Conservation (phyloP, 2,888 invertebrate species). For the Neocrepidodera transversa region DNA sequence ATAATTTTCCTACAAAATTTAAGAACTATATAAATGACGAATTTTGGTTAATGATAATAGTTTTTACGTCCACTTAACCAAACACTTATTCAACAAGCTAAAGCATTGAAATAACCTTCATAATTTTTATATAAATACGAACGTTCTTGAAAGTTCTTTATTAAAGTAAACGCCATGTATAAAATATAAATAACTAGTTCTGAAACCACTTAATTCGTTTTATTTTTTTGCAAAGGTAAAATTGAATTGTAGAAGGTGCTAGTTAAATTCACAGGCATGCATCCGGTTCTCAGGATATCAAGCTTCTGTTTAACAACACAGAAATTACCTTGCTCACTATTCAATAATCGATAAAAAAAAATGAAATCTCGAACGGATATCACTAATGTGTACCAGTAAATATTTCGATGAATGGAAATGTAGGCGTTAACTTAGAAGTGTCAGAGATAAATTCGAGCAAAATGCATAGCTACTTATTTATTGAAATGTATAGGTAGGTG, state of each 20-base stretch:
- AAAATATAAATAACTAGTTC: constrained; percentile 16
- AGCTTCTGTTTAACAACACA: constrained; percentile 28
- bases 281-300: constrained; percentile 25
- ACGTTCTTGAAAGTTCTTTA: no score
- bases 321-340: constrained; percentile 26
- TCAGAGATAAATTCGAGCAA: constrained; percentile 41
- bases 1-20: no score
- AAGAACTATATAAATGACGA: no score
- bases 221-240: constrained; percentile 7
- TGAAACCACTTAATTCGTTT: background rate
- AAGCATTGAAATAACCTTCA: no score
- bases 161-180: no score
- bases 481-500: constrained; percentile 43
- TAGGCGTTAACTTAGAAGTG: constrained; percentile 41
- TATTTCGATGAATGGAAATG: constrained; percentile 37
- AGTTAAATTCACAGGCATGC: constrained; percentile 23
- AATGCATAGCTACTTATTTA: constrained; percentile 42
- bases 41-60: no score
- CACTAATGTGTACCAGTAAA: constrained; percentile 33
- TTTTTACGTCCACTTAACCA: no score
- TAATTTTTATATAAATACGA: no score
- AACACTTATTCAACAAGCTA: no score
- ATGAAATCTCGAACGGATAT: constrained; percentile 32
- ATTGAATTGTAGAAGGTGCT: constrained; percentile 25
- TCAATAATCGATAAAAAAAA: constrained; percentile 30